Conservation (phyloP, 2,888 invertebrate genomes). For the Polymixis flavicincta region DNA sequence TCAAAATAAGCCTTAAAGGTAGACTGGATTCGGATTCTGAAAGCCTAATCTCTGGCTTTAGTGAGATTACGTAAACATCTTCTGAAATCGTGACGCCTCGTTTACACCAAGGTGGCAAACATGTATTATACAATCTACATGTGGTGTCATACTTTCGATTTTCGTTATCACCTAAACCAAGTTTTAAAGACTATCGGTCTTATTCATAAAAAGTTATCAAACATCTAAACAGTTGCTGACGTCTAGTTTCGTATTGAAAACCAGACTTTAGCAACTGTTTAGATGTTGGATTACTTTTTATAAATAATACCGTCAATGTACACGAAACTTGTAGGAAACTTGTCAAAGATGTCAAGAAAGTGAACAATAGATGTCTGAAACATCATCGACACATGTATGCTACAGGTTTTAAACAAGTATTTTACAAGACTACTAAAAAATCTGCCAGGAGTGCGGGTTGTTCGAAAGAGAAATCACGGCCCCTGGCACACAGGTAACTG, state of each 20-base stretch:
- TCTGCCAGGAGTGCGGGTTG: no score
- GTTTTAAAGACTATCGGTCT: not conserved
- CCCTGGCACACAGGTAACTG: no score
- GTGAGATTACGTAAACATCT: not conserved
- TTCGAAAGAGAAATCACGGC: no score
- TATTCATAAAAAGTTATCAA: no score
- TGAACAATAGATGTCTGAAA: not conserved
- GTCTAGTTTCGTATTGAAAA: no score
- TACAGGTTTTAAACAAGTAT: no score
- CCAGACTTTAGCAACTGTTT: no score
- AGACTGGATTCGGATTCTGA: conserved; percentile 27
- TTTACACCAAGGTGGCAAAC: not conserved
- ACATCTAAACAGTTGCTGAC: no score
- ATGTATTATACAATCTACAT: not conserved
- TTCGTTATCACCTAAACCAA: not conserved
- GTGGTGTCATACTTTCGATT: not conserved
- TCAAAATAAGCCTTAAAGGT: conserved; percentile 47
- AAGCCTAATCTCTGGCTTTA: conserved; percentile 11
- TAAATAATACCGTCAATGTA: no score
- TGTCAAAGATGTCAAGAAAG: not conserved
- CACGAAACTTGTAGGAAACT: no score
- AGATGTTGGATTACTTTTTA: no score
- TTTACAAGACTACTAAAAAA: no score
- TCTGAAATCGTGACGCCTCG: conserved; percentile 7
- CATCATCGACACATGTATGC: not conserved